Conservation (phyloP, 2,888 invertebrate species). For the Coleophora deauratella region DNA sequence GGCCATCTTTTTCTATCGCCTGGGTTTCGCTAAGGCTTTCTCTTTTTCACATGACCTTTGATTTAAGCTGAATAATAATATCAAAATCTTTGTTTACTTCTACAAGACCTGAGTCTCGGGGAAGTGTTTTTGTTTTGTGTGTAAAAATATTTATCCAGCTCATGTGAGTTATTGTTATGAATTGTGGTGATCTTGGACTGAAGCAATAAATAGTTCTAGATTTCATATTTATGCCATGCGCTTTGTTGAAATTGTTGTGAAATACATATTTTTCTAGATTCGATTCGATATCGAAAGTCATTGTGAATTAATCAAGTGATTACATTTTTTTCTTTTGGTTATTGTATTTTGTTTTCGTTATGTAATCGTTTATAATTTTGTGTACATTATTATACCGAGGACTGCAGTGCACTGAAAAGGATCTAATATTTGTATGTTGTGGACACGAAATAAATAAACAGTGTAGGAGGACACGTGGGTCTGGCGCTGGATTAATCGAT, state of each 20-base stretch:
- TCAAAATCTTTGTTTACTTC: conserved; percentile 70
- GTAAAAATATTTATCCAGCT: conserved; percentile 34
- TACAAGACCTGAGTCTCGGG: conserved; percentile 43
- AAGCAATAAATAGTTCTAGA: not conserved
- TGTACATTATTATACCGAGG: conserved; percentile 7
- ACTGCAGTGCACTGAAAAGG: not conserved
- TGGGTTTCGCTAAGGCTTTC: conserved; percentile 20
- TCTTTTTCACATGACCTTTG: conserved; percentile 60
- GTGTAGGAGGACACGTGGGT: conserved; percentile 60
- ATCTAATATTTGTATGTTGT: conserved; percentile 12
- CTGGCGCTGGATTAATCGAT: conserved; percentile 60
- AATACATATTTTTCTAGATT: conserved; percentile 24
- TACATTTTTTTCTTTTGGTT: conserved; percentile 40
- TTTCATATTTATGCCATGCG: not conserved
- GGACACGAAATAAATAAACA: conserved; percentile 44
- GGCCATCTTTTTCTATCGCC: conserved; percentile 30
- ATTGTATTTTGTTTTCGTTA: conserved; percentile 54
- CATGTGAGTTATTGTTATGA: conserved; percentile 13
- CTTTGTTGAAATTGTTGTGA: conserved; percentile 3
- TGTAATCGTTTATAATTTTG: conserved; percentile 43
- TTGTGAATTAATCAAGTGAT: conserved; percentile 61
- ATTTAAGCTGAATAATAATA: conserved; percentile 63
- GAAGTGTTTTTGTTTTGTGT: conserved; percentile 70
- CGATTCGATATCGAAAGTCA: conserved; percentile 61
- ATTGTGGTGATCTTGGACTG: conserved; percentile 10